Evolutionary conservation across 2,888 invertebrate genomes (phyloP), one percentile per base, ranked within the genome.

Genomic region (Cacoxenus indagator): DNA sequence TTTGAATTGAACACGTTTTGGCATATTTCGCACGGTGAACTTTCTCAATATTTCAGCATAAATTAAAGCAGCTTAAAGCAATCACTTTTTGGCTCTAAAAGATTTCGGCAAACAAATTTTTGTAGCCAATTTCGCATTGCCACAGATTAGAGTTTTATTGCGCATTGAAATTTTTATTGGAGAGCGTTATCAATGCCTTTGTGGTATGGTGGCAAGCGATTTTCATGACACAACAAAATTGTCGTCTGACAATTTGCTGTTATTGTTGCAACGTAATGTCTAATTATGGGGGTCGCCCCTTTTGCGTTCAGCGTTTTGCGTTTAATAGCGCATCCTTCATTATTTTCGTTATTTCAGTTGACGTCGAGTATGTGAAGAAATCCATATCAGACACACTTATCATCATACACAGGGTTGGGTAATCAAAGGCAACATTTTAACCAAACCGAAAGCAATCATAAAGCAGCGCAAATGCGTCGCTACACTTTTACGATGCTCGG

Each of bases 201-300:
- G n/a, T n/a, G n/a, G n/a, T n/a, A n/a, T n/a, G n/a, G n/a, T n/a
- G n/a, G n/a, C n/a, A n/a, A n/a, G n/a, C n/a, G n/a, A n/a, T n/a
- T n/a, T n/a, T n/a, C n/a, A n/a, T n/a, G n/a, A n/a, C n/a, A n/a
- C n/a, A n/a, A n/a, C n/a, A n/a, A n/a, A n/a, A n/a, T 11, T 37
- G 37, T 37, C 37, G 14, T 37, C 8, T 37, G 37, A 37, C 37
- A 37, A 37, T 37, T 37, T 37, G 37, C 14, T 37, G 37, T 78
- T 81, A 78, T 81, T 75, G 71, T 67, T 64, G 46, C 51, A 69
- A 67, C 73, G 76, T 78, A 75, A 77, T 77, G 82, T 73, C 81
- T 79, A 79, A 79, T 79, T 79, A 82, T 82, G 76, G 67, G 75
- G n/a, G n/a, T n/a, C n/a, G n/a, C n/a, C 37, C 37, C 37, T 37